Evolutionary conservation across 2,113 vertebrate species (phyloP).

Genomic region (Aptenodytes forsteri): DNA sequence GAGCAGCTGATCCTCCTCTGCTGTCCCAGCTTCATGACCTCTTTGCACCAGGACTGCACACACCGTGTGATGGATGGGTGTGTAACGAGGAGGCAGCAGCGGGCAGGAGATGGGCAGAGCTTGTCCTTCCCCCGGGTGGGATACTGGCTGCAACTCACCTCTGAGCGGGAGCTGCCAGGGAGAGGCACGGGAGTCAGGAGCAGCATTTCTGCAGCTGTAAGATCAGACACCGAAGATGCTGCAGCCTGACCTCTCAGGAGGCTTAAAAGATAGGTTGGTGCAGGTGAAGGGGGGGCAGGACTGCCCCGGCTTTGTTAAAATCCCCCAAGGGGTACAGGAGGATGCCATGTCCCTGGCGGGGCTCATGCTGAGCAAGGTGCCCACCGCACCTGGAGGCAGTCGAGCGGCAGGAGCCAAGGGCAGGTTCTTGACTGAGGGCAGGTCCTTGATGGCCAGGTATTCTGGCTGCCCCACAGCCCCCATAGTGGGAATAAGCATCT

Average conservation of each 20-base stretch:
- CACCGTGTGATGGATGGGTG: accelerated
- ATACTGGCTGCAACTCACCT: neutral
- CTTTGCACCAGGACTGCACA: neutral
- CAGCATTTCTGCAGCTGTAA: neutral
- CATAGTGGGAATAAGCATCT: neutral
- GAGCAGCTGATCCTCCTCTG: neutral
- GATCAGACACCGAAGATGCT: neutral
- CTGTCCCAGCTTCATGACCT: neutral
- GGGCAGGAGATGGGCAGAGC: neutral
- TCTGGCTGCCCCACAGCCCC: neutral
- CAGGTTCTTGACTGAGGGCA: neutral
- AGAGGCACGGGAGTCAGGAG: neutral
- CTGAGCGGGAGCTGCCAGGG: neutral
- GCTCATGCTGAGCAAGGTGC: neutral
- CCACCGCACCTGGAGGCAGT: neutral
- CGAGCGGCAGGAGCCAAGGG: neutral
- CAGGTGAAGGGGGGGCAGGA: neutral
- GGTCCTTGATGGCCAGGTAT: neutral
- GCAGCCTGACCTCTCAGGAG: neutral
- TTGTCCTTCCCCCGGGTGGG: neutral
- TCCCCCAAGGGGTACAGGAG: accelerated
- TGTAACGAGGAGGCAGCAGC: neutral
- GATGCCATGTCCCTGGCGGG: neutral
- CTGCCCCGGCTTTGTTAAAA: neutral
- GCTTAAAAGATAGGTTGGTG: neutral